Evolutionary conservation across 1,140 invertebrate species (phyloP), one percentile per base, ranked within the genome.

Genomic region (Lordiphosa collinella): DNA sequence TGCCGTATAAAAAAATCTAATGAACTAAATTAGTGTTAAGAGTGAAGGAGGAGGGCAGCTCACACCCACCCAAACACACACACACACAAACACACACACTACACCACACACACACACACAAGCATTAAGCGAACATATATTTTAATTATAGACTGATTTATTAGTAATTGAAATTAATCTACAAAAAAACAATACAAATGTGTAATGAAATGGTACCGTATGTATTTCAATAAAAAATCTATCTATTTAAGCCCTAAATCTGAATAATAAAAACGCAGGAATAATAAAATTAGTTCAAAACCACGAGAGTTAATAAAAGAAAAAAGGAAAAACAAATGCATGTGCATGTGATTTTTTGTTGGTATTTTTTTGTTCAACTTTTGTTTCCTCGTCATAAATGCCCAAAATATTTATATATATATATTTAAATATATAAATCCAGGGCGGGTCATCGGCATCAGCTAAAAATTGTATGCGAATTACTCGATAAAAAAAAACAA

Each of bases 141-240:
- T 84, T 84, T 84, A 84, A 84, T 84, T 85, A 84, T 84, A 84
- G 78, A 84, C 78, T 84, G 78, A 84, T 84, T 84, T 84, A 84
- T 78, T 84, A 84, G 78, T 85, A 84, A 85, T 84, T 84, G 79
- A 84, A 84, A 84, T 84, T 84, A 82, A 82, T 82, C 67, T 82
- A 84, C 63, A 22, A 84, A n/a, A n/a, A n/a, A n/a, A n/a, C n/a
- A n/a, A 84, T 69, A 69, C 69, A 18, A 61, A 69, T 69, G 66
- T 69, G 63, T 69, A 22, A 22, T 22, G 4, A 22, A n/a, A 69
- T 61, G 55, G 65, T 60, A 69, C 65, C 65, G 65, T 69, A 68
- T 68, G 64, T 69, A 69, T 69, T 69, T 69, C 55, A 69, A 69
- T 69, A 22, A 22, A 69, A 59, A 69, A 61, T 61, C 60, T 69